These are phyloP conservation scores for Poecilia velifera DNA, from an alignment of 2,797 vertebrate genomes.

Conservation along the genomic window DNA sequence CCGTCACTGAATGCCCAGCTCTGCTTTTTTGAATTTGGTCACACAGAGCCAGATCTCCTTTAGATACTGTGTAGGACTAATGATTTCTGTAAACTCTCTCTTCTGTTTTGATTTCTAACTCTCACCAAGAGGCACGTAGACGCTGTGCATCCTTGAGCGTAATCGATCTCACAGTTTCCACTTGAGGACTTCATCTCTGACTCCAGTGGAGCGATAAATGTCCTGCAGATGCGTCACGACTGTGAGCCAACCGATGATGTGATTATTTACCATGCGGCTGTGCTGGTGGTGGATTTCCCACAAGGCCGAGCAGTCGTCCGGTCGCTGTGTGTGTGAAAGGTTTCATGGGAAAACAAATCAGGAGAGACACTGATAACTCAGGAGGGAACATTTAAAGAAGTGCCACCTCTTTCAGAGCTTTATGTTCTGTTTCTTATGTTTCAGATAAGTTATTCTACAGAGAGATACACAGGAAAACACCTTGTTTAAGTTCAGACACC, in stretches of 20 bases:
- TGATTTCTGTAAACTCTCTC: background rate
- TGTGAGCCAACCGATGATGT: slow-evolving; percentile 50
- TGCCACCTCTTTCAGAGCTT: slow-evolving; percentile 20
- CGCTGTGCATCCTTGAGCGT: background rate
- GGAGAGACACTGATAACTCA: slow-evolving; percentile 42
- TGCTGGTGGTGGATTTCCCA: slow-evolving; percentile 49
- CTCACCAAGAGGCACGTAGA: background rate
- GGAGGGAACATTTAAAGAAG: slow-evolving; percentile 28
- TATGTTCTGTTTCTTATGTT: background rate
- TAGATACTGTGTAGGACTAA: background rate
- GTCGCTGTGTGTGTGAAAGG: slow-evolving; percentile 28
- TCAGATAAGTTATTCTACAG: slow-evolving; percentile 13
- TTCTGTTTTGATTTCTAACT: background rate
- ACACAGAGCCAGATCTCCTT: background rate
- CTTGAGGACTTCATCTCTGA: background rate
- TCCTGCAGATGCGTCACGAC: slow-evolving; percentile 33
- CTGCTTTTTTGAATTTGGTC: background rate
- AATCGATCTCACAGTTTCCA: background rate
- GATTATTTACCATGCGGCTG: slow-evolving; percentile 14
- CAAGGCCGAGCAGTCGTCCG: slow-evolving; percentile 51
- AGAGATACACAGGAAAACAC: background rate
- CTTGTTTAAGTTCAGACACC: background rate
- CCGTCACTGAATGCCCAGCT: background rate
- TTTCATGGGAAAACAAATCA: slow-evolving; percentile 63
- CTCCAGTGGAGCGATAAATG: background rate